A percentile compares a stretch with the other conserved stretches of the same genome.
phyloP scores from a whole-genome alignment of 1,140 invertebrate genomes.

The Drosophila kurseongensis region DNA sequence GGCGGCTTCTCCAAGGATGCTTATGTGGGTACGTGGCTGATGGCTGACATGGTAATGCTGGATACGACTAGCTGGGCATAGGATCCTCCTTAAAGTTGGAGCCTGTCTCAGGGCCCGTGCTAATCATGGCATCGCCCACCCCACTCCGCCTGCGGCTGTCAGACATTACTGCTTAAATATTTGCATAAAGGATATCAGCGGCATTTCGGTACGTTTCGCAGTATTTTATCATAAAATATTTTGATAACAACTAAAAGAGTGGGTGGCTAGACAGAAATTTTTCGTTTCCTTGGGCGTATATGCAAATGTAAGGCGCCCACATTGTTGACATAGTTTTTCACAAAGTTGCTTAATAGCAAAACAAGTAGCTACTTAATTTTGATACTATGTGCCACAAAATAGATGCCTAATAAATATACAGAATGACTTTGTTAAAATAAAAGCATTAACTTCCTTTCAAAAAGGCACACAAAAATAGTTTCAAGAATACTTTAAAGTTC shows the following conservation, averaged over 20 bases:
- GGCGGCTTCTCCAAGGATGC: constrained; percentile 21
- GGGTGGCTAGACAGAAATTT: neutral
- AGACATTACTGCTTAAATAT: constrained; percentile 36
- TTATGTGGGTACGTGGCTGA: constrained; percentile 21
- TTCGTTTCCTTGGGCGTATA: neutral
- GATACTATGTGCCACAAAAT: neutral
- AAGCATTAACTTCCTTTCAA: no score
- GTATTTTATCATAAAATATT: constrained; percentile 28
- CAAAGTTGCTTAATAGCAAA: neutral
- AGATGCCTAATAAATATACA: no score
- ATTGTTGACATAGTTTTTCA: neutral
- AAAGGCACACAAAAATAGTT: no score
- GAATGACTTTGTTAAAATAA: no score
- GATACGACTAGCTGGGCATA: constrained; percentile 16
- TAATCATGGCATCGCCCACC: constrained; percentile 22
- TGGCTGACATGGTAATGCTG: neutral
- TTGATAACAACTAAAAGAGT: constrained; percentile 4
- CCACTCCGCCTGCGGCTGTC: constrained; percentile 1
- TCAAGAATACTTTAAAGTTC: no score
- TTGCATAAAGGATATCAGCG: constrained; percentile 31
- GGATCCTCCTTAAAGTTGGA: constrained; percentile 19
- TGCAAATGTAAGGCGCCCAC: neutral
- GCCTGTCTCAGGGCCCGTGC: constrained; percentile 11
- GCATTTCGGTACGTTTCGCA: constrained; percentile 14
- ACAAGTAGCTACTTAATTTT: neutral